Base-by-base conservation (phyloP, 2,113 vertebrate species). In the Chunga burmeisteri region DNA sequence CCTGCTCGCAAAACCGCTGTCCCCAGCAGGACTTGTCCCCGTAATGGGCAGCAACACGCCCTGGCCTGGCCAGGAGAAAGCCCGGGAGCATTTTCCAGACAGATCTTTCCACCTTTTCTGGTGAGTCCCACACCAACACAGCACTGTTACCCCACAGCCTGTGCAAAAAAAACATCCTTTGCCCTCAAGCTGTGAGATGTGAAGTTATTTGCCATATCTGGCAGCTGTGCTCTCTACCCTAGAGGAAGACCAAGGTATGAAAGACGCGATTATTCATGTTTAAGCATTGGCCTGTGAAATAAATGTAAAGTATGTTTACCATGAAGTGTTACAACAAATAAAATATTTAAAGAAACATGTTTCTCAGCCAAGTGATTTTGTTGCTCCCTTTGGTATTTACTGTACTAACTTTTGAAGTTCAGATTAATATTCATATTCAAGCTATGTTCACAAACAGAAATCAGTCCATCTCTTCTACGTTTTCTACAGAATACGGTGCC, bases 321-420 rank as follows among this genome's bases (percentile, higher is more conserved):
- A 11, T 34, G 13, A 86, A 61, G 18, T 36, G 55, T 72, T 90
- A 71, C 78, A 92, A 75, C 63, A 83, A 77, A 91, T 73, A 42
- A 77, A 94, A 88, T 83, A 91, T 80, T 93, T 55, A 68, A 70
- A 81, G 58, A n/a, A 89, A 55, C 19, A 0, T 42, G 72, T 44
- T 95, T 72, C 84, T 86, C 84, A 59, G 84, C 71, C 84, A 89
- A 86, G 49, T 63, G 47, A 88, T 86, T 91, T 36, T 63, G 9
- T 46, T 83, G 38, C 58, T 91, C 47, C 34, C 49, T 93, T 88
- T 75, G 46, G 46, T 36, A 61, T 73, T 85, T n/a, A 52, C 44
- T 34, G 9, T 27, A 53, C 34, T 46, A 27, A 61, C 75, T 88
- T 82, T 21, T 86, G 49, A 91, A 67, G 38, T 67, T 67, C n/a